Percentiles rank a stretch among this genome's conserved stretches.
These are phyloP conservation scores for Picathartes gymnocephalus DNA, from an alignment of 2,113 vertebrate genomes.

Conservation along the genomic window DNA sequence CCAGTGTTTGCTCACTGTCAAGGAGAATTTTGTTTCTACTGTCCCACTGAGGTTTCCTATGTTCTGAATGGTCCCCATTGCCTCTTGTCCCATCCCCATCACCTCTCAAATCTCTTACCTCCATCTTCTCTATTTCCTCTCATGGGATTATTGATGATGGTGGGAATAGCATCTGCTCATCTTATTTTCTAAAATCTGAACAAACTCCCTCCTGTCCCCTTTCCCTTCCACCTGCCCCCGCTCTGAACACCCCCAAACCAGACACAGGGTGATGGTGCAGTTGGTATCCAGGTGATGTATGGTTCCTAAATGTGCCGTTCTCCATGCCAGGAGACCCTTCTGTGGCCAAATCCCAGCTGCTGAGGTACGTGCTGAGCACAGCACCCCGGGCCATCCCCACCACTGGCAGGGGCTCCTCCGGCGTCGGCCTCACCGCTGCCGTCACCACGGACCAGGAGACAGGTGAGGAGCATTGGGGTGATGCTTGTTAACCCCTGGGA, in stretches of 20 bases:
- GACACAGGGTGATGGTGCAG: not conserved
- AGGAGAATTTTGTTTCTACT: not conserved
- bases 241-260: not conserved
- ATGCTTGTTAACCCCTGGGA: not conserved
- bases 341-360: constrained; percentile 94
- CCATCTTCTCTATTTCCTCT: not conserved
- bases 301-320: rapidly evolving
- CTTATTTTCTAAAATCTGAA: not conserved
- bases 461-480: constrained; percentile 61
- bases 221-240: not conserved
- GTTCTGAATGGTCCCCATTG: not conserved
- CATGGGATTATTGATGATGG: not conserved
- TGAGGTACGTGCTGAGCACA: constrained; percentile 90
- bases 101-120: not conserved
- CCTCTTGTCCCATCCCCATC: not conserved
- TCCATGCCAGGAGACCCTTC: constrained; percentile 87
- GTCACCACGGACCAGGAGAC: constrained; percentile 97
- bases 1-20: not conserved
- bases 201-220: not conserved
- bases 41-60: not conserved
- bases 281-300: not conserved
- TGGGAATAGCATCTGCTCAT: not conserved
- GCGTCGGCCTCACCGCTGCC: constrained; percentile 91
- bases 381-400: constrained; percentile 93
- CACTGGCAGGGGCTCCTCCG: constrained; percentile 94